Evolutionary conservation across 2,888 invertebrate species (phyloP).

Genomic region (Stomorhina lunata): DNA sequence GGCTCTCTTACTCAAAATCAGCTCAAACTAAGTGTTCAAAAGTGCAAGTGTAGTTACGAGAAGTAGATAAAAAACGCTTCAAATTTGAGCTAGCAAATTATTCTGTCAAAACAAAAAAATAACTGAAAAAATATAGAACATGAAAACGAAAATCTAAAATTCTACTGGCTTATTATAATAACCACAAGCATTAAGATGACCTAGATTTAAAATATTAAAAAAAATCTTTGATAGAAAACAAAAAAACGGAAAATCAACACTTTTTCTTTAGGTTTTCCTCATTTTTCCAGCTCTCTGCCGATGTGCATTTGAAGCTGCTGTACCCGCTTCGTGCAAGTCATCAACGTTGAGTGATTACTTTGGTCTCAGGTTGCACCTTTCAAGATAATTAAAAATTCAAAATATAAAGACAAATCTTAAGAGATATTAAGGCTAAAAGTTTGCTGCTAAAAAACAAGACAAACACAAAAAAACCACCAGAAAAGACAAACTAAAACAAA

Average conservation of each 20-base stretch:
- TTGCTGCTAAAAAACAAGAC: background rate
- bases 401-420: conserved; percentile 65
- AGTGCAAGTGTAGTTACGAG: conserved; percentile 9
- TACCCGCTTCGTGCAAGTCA: conserved; percentile 44
- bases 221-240: conserved; percentile 9
- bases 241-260: background rate
- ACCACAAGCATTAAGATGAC: conserved; percentile 52
- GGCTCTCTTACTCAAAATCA: background rate
- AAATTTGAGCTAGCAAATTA: background rate
- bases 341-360: conserved; percentile 73
- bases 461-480: background rate
- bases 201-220: conserved; percentile 47
- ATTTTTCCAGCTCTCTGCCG: background rate
- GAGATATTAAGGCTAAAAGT: conserved; percentile 24
- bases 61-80: background rate
- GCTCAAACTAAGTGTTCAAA: conserved; percentile 16
- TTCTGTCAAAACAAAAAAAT: background rate
- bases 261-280: conserved; percentile 17
- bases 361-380: conserved; percentile 76
- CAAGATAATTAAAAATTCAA: conserved; percentile 78
- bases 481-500: background rate
- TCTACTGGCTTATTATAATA: conserved; percentile 35
- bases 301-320: conserved; percentile 46
- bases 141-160: background rate
- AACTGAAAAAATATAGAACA: background rate